Evolutionary conservation across 1,140 invertebrate species (phyloP).

Genomic region (Psix sp.): DNA sequence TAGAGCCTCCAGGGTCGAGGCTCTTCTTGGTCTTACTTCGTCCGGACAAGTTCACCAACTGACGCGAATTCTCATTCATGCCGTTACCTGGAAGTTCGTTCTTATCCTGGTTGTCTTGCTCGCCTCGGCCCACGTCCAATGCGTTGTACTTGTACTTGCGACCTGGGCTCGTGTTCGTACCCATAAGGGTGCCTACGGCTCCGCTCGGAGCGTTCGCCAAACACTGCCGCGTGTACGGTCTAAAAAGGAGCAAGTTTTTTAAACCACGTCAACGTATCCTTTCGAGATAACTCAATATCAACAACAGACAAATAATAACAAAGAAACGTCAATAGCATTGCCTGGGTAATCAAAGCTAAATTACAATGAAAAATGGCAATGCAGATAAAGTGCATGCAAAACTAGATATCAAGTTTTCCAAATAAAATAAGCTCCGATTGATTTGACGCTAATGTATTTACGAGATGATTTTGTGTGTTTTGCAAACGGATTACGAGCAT

Average conservation of each 20-base stretch:
- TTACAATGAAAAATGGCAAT: no score
- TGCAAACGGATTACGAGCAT: no score
- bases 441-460: no score
- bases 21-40: slow-evolving; percentile 42
- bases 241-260: slow-evolving; percentile 5
- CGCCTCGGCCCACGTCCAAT: slow-evolving; percentile 63
- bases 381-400: no score
- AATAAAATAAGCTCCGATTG: no score
- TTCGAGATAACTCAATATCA: no score
- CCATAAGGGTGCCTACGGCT: slow-evolving; percentile 63
- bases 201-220: slow-evolving; percentile 69
- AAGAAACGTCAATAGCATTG: no score
- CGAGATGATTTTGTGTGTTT: no score
- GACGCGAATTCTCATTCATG: slow-evolving; percentile 19
- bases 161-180: slow-evolving; percentile 64
- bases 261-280: neutral
- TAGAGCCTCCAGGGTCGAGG: slow-evolving; percentile 20
- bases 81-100: slow-evolving; percentile 72
- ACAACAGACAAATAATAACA: no score
- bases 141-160: slow-evolving; percentile 63
- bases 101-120: slow-evolving; percentile 73
- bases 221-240: slow-evolving; percentile 66
- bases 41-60: slow-evolving; percentile 29
- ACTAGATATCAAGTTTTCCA: no score
- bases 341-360: no score